phyloP scores from a whole-genome alignment of 2,888 invertebrate species.

The Meteorus cinctellus region DNA sequence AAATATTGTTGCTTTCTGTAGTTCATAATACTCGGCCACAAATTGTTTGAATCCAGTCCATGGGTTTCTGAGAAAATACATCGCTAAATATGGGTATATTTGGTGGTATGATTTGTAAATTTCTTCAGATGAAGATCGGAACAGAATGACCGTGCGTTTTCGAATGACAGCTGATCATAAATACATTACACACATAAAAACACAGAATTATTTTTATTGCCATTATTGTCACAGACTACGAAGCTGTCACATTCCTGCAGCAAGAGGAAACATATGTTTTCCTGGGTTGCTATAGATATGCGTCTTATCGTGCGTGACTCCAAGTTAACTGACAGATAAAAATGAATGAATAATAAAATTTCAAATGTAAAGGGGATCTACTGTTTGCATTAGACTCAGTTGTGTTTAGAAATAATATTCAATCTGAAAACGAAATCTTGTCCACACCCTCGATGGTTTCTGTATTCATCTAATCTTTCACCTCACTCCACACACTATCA shows the following conservation, averaged over 20 bases:
- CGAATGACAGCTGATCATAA: not conserved
- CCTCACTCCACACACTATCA: too few species aligned
- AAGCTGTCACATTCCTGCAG: not conserved
- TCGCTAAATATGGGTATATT: too few species aligned
- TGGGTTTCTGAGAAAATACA: too few species aligned
- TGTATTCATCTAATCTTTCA: too few species aligned
- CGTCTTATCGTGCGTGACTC: not conserved
- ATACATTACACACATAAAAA: not conserved
- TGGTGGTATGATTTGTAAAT: too few species aligned
- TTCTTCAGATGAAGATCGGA: too few species aligned
- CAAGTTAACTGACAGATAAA: not conserved
- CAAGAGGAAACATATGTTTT: not conserved
- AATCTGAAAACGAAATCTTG: not conserved
- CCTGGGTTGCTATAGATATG: too few species aligned
- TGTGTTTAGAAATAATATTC: not conserved
- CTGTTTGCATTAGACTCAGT: not conserved
- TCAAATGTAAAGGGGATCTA: not conserved
- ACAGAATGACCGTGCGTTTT: too few species aligned
- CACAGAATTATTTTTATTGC: not conserved
- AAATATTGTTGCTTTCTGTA: not conserved
- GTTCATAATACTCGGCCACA: too few species aligned
- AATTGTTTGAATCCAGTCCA: too few species aligned
- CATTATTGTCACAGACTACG: not conserved
- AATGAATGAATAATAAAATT: not conserved
- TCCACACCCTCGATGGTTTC: not conserved